Evolutionary conservation across 2,888 invertebrate genomes (phyloP), one percentile per base, ranked within the genome.

Genomic region (Himalopsyche anomala): DNA sequence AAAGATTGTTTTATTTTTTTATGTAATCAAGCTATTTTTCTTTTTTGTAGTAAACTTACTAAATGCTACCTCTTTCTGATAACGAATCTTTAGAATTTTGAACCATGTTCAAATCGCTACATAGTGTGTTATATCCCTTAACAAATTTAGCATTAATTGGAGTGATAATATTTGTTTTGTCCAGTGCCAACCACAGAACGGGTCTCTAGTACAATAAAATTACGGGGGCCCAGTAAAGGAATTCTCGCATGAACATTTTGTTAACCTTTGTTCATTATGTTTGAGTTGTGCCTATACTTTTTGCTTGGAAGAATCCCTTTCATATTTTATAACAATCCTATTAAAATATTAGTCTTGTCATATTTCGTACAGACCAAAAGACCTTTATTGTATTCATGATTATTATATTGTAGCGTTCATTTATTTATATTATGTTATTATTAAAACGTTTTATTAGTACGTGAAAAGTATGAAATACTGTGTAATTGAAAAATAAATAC

Each of bases 91-190:
- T 62, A 62, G 12, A 74, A 4, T 36, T 36, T 74, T 74, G 12
- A 38, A 74, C 5, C 38, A 11, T 38, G 9, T 15, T 36, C 15
- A 8, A 3, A 74, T 12, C 11, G 36, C 74, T 36, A 15, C 11
- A 74, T 74, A 51, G 15, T 15, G 51, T 51, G 4, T 62, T 11
- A 8, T 74, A 36, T 38, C 74, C 36, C 28, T 12, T 74, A 15
- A 38, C 74, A 74, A 74, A 74, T 74, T 74, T 74, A 11, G 12
- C 15, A 74, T 74, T 38, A 38, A 74, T 38, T 74, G 28, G 2
- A 15, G 38, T 12, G 38, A 15, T 74, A 74, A 74, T 74, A 74
- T 74, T 74, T 74, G 36, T 74, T 74, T 74, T 74, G 74, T 74
- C 38, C 74, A 74, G 74, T 15, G n/a, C 36, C 15, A 9, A 74